Evolutionary conservation across 2,888 invertebrate genomes (phyloP).

Genomic region (Xanthostigma xanthostigma): DNA sequence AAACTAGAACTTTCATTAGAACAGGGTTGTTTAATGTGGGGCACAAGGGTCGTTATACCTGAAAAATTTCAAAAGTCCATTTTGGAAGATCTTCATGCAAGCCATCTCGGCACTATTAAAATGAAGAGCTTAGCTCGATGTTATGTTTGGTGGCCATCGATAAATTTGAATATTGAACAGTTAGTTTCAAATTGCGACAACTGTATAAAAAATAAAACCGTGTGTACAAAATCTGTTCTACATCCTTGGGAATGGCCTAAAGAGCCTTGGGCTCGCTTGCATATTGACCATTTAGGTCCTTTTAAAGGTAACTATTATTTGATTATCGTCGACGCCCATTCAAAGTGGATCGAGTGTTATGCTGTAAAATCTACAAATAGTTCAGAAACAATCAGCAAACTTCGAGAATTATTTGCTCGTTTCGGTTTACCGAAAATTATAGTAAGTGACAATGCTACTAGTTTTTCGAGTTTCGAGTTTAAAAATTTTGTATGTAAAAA

Average conservation of each 20-base stretch:
- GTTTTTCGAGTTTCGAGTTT: no score
- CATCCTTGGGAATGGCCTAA: background rate
- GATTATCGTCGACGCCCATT: background rate
- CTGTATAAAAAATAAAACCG: background rate
- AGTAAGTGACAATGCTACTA: no score
- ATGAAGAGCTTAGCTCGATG: background rate
- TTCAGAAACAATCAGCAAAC: background rate
- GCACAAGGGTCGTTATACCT: background rate
- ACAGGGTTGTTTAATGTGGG: background rate
- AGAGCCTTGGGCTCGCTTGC: background rate
- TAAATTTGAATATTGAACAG: background rate
- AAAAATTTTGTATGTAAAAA: no score
- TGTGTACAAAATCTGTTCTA: background rate
- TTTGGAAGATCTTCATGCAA: background rate
- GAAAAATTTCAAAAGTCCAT: background rate
- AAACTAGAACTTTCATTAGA: background rate
- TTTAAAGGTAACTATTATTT: background rate
- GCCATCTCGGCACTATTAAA: background rate
- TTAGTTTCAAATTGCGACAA: background rate
- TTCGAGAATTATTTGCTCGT: background rate
- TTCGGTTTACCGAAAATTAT: background rate
- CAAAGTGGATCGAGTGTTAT: background rate
- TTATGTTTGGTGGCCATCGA: background rate
- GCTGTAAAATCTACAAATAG: background rate
- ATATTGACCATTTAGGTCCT: background rate